A percentile compares a stretch with the other conserved stretches of the same genome.
These are phyloP conservation scores for Girardinus metallicus DNA, from an alignment of 2,797 vertebrate species.

Conservation along the genomic window DNA sequence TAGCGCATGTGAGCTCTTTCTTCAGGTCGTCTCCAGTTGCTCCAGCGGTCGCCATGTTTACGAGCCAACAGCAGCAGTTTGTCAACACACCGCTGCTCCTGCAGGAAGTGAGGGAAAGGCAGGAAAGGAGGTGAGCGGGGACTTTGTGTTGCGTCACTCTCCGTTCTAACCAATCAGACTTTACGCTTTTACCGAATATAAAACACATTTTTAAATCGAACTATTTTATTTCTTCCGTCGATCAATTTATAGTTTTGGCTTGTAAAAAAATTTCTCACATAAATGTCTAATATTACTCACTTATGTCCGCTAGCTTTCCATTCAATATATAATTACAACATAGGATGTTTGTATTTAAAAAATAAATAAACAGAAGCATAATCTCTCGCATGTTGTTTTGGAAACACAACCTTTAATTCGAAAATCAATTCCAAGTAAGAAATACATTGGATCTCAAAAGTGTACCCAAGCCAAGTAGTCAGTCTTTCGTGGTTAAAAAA, in stretches of 20 bases:
- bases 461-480: background rate
- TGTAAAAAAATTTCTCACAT: background rate
- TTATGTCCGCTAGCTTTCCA: background rate
- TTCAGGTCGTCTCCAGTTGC: constrained; percentile 73
- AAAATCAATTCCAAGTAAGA: background rate
- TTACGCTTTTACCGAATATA: background rate
- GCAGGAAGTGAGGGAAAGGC: constrained; percentile 48
- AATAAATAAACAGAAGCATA: background rate
- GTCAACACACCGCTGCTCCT: constrained; percentile 24
- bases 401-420: background rate
- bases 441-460: background rate
- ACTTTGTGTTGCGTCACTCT: constrained; percentile 44
- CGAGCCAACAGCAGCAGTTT: constrained; percentile 13
- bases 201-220: background rate
- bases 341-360: background rate
- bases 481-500: background rate
- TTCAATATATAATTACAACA: background rate
- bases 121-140: background rate
- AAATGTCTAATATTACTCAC: background rate
- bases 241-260: background rate
- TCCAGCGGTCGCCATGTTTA: constrained; percentile 80
- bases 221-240: background rate
- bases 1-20: constrained; percentile 82
- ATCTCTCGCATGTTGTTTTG: background rate
- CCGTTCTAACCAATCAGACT: constrained; percentile 44